These are phyloP conservation scores for Trachemys scripta DNA, from an alignment of 2,113 vertebrate species.

Conservation along the genomic window DNA sequence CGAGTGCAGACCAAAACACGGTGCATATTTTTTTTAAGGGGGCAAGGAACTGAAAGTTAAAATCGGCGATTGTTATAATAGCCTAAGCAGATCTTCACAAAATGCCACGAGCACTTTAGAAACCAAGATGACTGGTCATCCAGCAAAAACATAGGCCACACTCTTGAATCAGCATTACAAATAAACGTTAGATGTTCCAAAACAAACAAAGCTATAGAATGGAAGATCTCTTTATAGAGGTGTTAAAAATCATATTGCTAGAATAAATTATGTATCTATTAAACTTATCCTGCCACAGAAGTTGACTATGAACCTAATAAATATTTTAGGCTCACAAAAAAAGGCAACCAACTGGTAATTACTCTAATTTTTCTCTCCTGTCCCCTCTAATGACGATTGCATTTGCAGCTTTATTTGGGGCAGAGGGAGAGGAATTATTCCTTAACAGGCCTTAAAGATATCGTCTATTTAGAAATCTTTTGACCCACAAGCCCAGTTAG, in stretches of 20 bases:
- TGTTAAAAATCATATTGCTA: background rate
- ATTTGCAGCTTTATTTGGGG: background rate
- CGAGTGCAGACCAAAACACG: background rate
- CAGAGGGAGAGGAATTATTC: background rate
- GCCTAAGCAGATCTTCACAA: background rate
- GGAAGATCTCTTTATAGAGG: background rate
- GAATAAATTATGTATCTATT: background rate
- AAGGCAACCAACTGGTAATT: background rate
- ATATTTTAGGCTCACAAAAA: background rate
- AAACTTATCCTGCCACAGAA: background rate
- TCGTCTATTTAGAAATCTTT: background rate
- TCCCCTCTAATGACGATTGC: background rate
- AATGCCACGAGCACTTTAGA: background rate
- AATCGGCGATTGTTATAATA: background rate
- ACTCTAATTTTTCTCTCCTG: background rate
- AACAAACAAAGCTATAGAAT: background rate
- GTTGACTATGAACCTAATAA: background rate
- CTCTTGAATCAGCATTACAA: fast-evolving
- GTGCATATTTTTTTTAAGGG: background rate
- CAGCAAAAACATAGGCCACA: background rate
- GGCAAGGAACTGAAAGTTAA: background rate
- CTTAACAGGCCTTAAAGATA: background rate
- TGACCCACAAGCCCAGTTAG: background rate
- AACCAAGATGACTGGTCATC: background rate
- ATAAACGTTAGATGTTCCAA: background rate